phyloP scores from a whole-genome alignment of 1,140 invertebrate genomes.

The Leptopilina boulardi region DNA sequence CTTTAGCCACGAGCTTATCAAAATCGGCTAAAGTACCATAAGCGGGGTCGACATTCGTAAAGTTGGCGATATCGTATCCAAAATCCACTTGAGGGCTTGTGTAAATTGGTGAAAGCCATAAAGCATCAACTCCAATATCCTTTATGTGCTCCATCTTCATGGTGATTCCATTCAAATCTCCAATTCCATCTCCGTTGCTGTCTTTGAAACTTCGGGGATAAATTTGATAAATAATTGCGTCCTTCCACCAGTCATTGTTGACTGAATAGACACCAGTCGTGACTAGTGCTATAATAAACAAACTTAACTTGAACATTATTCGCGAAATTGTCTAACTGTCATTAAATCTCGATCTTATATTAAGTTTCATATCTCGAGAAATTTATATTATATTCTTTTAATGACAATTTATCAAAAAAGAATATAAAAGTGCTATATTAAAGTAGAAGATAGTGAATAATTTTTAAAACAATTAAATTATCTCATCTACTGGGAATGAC shows the following conservation, averaged over 20 bases:
- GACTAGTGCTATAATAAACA: neutral
- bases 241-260: constrained; percentile 82
- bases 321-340: too few relatives aligned
- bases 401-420: neutral
- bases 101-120: constrained; percentile 78
- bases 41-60: constrained; percentile 71
- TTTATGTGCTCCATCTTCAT: constrained; percentile 60
- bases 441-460: neutral
- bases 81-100: constrained; percentile 76
- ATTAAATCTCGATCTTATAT: too few relatives aligned
- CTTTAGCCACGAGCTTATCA: constrained; percentile 65
- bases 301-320: neutral
- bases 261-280: neutral
- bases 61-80: constrained; percentile 76
- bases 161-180: constrained; percentile 79
- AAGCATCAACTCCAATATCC: constrained; percentile 68
- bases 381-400: too few relatives aligned
- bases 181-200: constrained; percentile 84
- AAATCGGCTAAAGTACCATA: constrained; percentile 78
- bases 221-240: constrained; percentile 85
- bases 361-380: too few relatives aligned
- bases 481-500: neutral
- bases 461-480: neutral
- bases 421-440: neutral
- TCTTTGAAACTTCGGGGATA: constrained; percentile 85